Evolutionary conservation across 92 coral and sea anemone species (phyloP).

Genomic region (Anthopleura xanthogrammica): DNA sequence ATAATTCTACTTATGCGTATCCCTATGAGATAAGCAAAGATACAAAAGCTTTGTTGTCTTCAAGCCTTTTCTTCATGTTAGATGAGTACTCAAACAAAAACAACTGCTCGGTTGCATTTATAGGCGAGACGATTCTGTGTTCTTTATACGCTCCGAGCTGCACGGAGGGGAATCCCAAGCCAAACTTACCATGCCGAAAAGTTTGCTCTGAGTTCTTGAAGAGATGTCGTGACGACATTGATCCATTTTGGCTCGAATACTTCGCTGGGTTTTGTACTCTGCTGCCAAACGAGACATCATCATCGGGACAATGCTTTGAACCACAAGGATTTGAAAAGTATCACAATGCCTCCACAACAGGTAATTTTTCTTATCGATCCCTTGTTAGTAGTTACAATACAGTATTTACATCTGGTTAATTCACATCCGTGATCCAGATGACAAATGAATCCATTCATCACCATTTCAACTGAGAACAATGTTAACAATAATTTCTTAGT

Average conservation of each 20-base stretch:
- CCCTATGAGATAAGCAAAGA: slow-evolving; percentile 7
- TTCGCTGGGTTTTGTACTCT: slow-evolving; percentile 15
- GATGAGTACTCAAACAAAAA: neutral
- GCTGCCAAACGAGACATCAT: slow-evolving; percentile 29
- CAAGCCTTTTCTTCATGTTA: neutral
- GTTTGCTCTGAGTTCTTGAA: slow-evolving; percentile 72
- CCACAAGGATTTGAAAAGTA: slow-evolving; percentile 32
- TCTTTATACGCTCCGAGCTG: slow-evolving; percentile 48
- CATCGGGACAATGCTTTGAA: slow-evolving; percentile 21
- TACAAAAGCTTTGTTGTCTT: neutral
- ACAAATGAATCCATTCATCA: too few relatives aligned
- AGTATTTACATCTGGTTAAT: too few relatives aligned
- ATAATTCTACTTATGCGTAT: slow-evolving; percentile 16
- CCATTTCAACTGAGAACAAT: too few relatives aligned
- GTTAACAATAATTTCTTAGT: too few relatives aligned
- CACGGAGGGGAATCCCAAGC: slow-evolving; percentile 36
- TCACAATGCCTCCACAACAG: slow-evolving; percentile 19
- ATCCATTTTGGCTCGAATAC: slow-evolving; percentile 12
- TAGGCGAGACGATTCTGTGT: slow-evolving; percentile 38
- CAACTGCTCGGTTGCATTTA: slow-evolving; percentile 27
- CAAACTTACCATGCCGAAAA: slow-evolving; percentile 61
- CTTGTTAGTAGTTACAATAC: too few relatives aligned
- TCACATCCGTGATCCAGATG: too few relatives aligned
- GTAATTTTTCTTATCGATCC: neutral
- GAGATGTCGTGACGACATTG: slow-evolving; percentile 34